A percentile compares a stretch with the other conserved stretches of the same genome.
phyloP scores from a whole-genome alignment of 2,888 invertebrate genomes.

The Synergus itoensis region DNA sequence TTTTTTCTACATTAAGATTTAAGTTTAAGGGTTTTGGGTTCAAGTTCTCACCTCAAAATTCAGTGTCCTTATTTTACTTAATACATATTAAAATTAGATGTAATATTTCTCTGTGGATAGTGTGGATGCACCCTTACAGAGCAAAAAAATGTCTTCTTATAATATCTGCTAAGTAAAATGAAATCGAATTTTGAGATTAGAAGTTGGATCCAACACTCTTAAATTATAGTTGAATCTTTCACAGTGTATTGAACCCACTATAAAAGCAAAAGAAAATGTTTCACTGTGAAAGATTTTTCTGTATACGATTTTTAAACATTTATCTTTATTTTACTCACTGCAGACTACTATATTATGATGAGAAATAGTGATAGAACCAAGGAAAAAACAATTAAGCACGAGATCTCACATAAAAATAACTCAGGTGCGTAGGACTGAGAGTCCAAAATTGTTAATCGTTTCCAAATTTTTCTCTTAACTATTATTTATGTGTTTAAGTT shows the following conservation, averaged over 20 bases:
- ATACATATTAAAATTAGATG: too few relatives aligned
- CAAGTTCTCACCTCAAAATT: too few relatives aligned
- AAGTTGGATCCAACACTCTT: too few relatives aligned
- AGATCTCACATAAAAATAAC: constrained; percentile 39
- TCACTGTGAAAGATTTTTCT: constrained; percentile 17
- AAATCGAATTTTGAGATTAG: too few relatives aligned
- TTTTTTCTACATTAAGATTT: too few relatives aligned
- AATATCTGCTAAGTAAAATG: too few relatives aligned
- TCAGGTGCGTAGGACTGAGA: constrained; percentile 34
- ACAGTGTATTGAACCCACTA: not conserved
- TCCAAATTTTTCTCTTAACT: not conserved
- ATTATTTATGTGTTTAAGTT: not conserved
- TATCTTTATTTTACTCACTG: constrained; percentile 33
- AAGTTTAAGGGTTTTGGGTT: too few relatives aligned
- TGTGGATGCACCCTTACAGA: too few relatives aligned
- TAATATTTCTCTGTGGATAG: too few relatives aligned
- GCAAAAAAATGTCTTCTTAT: too few relatives aligned
- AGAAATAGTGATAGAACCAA: constrained; percentile 36
- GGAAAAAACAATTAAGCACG: constrained; percentile 29
- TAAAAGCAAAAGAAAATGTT: not conserved
- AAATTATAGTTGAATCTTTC: not conserved
- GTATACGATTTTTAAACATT: constrained; percentile 7
- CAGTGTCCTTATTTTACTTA: too few relatives aligned
- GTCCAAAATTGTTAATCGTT: not conserved
- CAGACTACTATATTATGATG: constrained; percentile 41